These are phyloP conservation scores for Hirudinaria manillensis DNA, from an alignment of 2,888 invertebrate genomes.

Conservation along the genomic window DNA sequence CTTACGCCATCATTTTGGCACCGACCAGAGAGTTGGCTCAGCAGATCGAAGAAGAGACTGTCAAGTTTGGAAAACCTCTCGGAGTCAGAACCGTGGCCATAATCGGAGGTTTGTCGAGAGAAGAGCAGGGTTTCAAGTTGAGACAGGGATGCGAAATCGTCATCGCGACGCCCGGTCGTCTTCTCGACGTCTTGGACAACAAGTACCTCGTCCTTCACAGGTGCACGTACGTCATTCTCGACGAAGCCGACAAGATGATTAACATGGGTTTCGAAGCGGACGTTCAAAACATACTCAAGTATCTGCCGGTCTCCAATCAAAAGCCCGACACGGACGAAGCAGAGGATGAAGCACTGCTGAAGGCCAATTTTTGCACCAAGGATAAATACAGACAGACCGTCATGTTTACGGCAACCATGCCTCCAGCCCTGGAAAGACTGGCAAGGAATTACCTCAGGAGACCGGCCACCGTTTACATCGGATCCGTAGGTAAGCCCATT, in stretches of 20 bases:
- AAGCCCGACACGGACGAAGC: constrained; percentile 98
- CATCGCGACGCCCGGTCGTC: constrained; percentile 97
- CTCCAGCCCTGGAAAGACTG: constrained; percentile 89
- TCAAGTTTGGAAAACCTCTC: constrained; percentile 77
- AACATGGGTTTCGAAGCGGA: constrained; percentile 98
- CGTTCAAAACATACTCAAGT: constrained; percentile 93
- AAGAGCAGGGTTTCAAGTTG: constrained; percentile 94
- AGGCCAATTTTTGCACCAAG: constrained; percentile 88
- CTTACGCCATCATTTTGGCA: constrained; percentile 96
- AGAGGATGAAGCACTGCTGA: constrained; percentile 80
- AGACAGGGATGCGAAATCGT: constrained; percentile 97
- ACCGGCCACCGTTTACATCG: constrained; percentile 95
- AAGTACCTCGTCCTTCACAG: constrained; percentile 90
- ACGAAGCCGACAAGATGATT: constrained; percentile 94
- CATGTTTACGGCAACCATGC: constrained; percentile 99
- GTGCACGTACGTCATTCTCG: constrained; percentile 86
- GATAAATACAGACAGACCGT: constrained; percentile 97
- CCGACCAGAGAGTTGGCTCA: constrained; percentile 99
- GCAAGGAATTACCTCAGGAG: constrained; percentile 88
- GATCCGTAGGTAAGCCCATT: constrained; percentile 90
- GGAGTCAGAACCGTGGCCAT: constrained; percentile 53
- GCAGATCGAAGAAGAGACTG: constrained; percentile 97
- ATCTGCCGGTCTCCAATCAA: constrained; percentile 92
- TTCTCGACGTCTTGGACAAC: constrained; percentile 96
- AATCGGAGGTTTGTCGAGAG: constrained; percentile 72